phyloP scores from a whole-genome alignment of 2,113 vertebrate species.

The Esox niger region DNA sequence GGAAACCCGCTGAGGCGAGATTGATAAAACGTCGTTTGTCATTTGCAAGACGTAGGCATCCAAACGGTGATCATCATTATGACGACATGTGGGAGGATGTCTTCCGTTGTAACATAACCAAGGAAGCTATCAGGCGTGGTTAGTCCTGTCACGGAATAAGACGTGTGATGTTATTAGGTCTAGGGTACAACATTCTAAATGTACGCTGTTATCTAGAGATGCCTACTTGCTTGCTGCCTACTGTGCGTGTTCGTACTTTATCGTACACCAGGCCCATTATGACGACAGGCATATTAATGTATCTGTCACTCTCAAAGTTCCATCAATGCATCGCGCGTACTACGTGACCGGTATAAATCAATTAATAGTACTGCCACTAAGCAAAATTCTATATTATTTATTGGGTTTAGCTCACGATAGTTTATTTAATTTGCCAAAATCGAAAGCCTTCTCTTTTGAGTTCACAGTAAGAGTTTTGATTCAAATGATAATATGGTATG shows the following conservation, averaged over 20 bases:
- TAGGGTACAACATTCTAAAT: too few species aligned
- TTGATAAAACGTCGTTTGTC: conserved; percentile 67
- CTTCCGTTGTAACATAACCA: not conserved
- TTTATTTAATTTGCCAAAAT: not conserved
- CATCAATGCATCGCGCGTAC: too few species aligned
- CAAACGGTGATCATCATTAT: conserved; percentile 43
- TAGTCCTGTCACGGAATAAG: not conserved
- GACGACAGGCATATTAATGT: not conserved
- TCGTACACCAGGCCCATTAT: too few species aligned
- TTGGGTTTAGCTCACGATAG: not conserved
- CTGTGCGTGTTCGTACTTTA: too few species aligned
- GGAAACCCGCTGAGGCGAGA: conserved; percentile 58
- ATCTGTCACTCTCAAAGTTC: too few species aligned
- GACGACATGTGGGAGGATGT: not conserved
- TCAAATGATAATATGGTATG: too few species aligned
- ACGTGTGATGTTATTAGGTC: not conserved
- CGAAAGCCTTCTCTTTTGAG: not conserved
- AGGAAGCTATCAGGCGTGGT: not conserved
- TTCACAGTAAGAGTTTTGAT: too few species aligned
- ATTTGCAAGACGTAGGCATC: conserved; percentile 47
- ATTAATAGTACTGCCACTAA: not conserved
- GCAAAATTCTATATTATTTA: not conserved
- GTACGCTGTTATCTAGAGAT: too few species aligned
- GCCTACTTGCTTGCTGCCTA: too few species aligned
- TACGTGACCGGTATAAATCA: too few species aligned